phyloP scores from a whole-genome alignment of 1,140 invertebrate genomes.

The Zaprionus lachaisei region DNA sequence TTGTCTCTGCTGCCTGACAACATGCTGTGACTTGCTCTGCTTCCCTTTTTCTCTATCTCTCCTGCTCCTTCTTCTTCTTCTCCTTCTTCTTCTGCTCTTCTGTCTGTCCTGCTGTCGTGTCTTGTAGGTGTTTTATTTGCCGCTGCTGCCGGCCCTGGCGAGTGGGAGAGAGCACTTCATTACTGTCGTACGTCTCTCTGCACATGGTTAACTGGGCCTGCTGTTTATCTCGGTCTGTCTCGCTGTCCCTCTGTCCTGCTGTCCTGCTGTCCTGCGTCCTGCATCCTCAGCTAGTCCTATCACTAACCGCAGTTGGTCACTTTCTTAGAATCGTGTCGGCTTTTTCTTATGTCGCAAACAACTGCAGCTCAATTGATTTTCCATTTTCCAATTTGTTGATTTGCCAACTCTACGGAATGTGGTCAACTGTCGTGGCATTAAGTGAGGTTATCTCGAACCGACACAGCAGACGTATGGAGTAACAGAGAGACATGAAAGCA shows the following conservation, averaged over 20 bases:
- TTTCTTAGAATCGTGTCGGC: conserved; percentile 66
- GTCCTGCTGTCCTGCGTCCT: conserved; percentile 11
- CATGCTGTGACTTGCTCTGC: conserved; percentile 51
- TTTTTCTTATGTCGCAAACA: conserved; percentile 49
- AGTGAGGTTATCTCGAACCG: not conserved
- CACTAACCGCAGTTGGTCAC: conserved; percentile 77
- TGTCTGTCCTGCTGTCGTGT: conserved; percentile 10
- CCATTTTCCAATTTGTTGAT: conserved; percentile 26
- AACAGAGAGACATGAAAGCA: not conserved
- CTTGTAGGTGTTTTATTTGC: conserved; percentile 53
- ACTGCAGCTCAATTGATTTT: conserved; percentile 41
- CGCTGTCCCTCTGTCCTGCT: conserved; percentile 10
- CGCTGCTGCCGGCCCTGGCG: conserved; percentile 7
- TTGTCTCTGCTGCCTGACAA: conserved; percentile 39
- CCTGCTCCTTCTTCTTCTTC: not conserved
- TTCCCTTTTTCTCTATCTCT: not conserved
- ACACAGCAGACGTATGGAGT: not conserved
- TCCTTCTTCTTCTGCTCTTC: not conserved
- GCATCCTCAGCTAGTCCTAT: conserved; percentile 32
- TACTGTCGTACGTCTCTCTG: conserved; percentile 52
- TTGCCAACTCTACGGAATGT: conserved; percentile 5
- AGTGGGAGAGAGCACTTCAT: conserved; percentile 65
- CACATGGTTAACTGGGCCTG: conserved; percentile 28
- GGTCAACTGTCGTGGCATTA: conserved; percentile 12
- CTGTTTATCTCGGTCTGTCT: conserved; percentile 21